Evolutionary conservation across 2,797 vertebrate genomes (phyloP), one percentile per base, ranked within the genome.

Genomic region (Percopsis omiscomaycus): DNA sequence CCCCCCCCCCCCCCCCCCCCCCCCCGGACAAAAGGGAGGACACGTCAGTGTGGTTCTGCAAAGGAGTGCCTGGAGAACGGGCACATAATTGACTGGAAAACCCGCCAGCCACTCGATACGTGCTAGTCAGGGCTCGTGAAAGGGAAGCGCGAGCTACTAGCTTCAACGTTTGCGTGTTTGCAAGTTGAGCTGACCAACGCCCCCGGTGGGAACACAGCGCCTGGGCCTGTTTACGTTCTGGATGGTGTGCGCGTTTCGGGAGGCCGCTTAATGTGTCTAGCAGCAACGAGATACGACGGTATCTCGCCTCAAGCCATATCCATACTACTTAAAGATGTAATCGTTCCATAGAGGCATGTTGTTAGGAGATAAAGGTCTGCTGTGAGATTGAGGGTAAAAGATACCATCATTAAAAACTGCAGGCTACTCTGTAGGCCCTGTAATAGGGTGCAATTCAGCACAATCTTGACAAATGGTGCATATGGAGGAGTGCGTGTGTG

Each of bases 391-490:
- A 66, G 69, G 68, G 61, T 49, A 74, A 77, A 82, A 79, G 78
- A 83, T 77, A 69, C 58, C 47, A 80, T 83, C 59, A 67, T 80
- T 79, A 74, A 71, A 84, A 85, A 70, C 65, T 73, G 74, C 67
- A 65, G n/a, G 60, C 71, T 44, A 65, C 58, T 68, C 73, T 50
- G 57, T 59, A 77, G 61, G 73, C 66, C 77, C 65, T 54, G 44
- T 63, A 78, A 75, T 55, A 58, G 61, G 69, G 59, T 74, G 80
- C 83, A 81, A 74, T 52, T 88, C 86, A 84, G 84, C 79, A 88
- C 58, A 86, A 85, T 81, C 70, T 61, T 84, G 80, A 86, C 71
- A 80, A 84, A 83, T 75, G 74, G 75, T 71, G 66, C 77, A 78
- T 78, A 79, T 63, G 62, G 72, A 75, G 73, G 67, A 68, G 52